phyloP scores from a whole-genome alignment of 2,888 invertebrate genomes.

The Cerceris ruficornis region DNA sequence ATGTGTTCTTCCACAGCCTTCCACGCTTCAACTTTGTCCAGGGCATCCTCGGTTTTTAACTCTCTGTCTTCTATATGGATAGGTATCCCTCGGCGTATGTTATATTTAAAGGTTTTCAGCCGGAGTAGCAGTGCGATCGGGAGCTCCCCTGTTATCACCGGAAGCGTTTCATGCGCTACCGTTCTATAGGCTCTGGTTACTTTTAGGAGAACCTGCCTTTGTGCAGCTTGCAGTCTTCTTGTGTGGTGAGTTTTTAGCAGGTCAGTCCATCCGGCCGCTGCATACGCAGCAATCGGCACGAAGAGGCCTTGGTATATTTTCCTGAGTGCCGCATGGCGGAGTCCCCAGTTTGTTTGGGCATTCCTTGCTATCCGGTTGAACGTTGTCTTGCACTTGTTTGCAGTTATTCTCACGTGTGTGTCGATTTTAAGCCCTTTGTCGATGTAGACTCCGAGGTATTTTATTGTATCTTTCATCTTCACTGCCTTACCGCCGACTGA shows the following conservation, averaged over 20 bases:
- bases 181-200: not conserved
- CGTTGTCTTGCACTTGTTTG: not conserved
- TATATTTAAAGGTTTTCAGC: not conserved
- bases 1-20: not conserved
- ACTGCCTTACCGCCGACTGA: not conserved
- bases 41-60: not conserved
- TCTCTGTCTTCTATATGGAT: not conserved
- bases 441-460: constrained; percentile 12
- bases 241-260: not conserved
- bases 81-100: not conserved
- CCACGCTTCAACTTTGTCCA: not conserved
- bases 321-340: not conserved
- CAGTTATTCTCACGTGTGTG: not conserved
- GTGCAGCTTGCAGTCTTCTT: not conserved
- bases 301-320: constrained; percentile 10
- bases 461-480: not conserved
- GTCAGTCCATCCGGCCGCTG: constrained; percentile 16
- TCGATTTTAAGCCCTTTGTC: not conserved
- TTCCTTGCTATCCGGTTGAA: constrained; percentile 6
- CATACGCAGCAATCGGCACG: constrained; percentile 5
- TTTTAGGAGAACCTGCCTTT: not conserved
- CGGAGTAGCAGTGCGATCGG: not conserved
- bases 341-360: constrained; percentile 4
- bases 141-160: not conserved
- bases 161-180: not conserved